Conservation (phyloP, 2,888 invertebrate genomes). For the Malthinus seriepunctatus region DNA sequence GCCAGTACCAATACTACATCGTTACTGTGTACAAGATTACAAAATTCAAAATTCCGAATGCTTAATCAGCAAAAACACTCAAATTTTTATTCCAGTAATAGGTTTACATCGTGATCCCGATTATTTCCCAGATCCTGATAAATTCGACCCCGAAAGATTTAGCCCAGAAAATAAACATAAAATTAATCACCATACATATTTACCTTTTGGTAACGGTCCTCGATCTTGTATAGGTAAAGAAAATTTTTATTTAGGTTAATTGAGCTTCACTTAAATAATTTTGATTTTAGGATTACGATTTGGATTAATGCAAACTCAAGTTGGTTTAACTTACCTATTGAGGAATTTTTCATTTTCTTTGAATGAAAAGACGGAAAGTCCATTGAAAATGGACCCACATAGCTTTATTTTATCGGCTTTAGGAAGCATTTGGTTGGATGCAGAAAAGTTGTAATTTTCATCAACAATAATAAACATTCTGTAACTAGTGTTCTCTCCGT, state of each 20-base stretch:
- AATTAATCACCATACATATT: not conserved
- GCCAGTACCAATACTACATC: not conserved
- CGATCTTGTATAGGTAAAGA: not conserved
- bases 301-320: constrained; percentile 45
- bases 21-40: not conserved
- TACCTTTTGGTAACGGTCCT: not conserved
- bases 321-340: constrained; percentile 39
- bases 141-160: not conserved
- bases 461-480: no score
- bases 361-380: constrained; percentile 27
- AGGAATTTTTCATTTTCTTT: constrained; percentile 31
- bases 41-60: not conserved
- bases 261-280: not conserved
- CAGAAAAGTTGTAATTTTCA: constrained; percentile 8
- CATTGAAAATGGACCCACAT: constrained; percentile 14
- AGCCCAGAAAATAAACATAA: not conserved
- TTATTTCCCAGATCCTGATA: not conserved
- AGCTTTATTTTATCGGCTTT: constrained; percentile 9
- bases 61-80: not conserved
- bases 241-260: not conserved
- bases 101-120: not conserved
- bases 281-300: constrained; percentile 42
- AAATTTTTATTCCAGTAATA: not conserved
- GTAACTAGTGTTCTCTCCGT: no score
- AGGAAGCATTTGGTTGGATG: constrained; percentile 14